These are phyloP conservation scores for Dorcus hopei DNA, from an alignment of 2,888 invertebrate species.

Conservation along the genomic window DNA sequence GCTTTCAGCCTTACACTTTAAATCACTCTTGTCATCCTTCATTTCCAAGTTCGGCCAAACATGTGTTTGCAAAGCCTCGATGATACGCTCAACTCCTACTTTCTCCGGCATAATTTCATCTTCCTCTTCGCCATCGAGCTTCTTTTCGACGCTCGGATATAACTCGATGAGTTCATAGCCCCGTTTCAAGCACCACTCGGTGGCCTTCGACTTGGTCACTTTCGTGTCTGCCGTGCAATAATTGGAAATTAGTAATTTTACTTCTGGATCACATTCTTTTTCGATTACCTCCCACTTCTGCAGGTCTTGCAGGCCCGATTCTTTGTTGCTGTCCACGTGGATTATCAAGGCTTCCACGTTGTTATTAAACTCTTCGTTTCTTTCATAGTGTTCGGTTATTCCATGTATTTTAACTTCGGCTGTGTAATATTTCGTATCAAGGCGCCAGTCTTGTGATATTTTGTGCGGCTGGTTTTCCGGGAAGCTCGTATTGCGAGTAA, in stretches of 20 bases:
- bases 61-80: conserved; percentile 69
- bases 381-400: conserved; percentile 49
- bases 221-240: conserved; percentile 49
- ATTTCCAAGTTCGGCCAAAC: conserved; percentile 68
- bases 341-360: conserved; percentile 62
- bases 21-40: conserved; percentile 50
- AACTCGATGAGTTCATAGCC: conserved; percentile 70
- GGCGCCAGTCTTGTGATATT: conserved; percentile 52
- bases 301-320: conserved; percentile 46
- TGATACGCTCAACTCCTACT: conserved; percentile 62
- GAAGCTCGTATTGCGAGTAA: conserved; percentile 38
- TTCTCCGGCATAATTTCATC: conserved; percentile 59
- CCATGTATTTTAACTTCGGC: conserved; percentile 59
- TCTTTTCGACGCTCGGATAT: conserved; percentile 45
- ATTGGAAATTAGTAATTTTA: conserved; percentile 59
- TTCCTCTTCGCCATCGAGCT: conserved; percentile 47
- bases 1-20: conserved; percentile 5
- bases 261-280: conserved; percentile 48
- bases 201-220: conserved; percentile 47
- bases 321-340: conserved; percentile 58
- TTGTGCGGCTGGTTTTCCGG: conserved; percentile 28
- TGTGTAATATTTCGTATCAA: conserved; percentile 71
- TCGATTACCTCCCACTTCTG: conserved; percentile 39
- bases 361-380: conserved; percentile 50
- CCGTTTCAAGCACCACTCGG: conserved; percentile 64